A percentile compares a stretch with the other conserved stretches of the same genome.
These are phyloP conservation scores for Drosophila barbarae DNA, from an alignment of 2,888 invertebrate species.

Conservation along the genomic window DNA sequence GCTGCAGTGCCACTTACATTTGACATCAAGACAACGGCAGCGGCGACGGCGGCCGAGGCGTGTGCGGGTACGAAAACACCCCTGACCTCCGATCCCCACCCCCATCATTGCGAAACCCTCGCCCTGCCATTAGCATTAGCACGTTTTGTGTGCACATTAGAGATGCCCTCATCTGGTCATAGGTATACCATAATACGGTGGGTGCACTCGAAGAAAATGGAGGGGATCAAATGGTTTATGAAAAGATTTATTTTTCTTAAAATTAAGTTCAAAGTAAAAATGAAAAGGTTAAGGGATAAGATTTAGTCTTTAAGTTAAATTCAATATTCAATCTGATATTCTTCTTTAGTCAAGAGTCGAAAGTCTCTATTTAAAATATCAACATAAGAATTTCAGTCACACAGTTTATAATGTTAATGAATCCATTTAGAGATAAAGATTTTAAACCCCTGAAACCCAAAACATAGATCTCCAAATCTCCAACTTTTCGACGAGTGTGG, in stretches of 20 bases:
- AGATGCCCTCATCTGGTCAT: slow-evolving; percentile 46
- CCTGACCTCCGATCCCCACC: slow-evolving; percentile 17
- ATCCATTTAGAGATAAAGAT: no score
- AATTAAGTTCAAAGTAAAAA: background rate
- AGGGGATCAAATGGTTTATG: no score
- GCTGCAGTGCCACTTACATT: slow-evolving; percentile 43
- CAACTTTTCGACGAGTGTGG: background rate
- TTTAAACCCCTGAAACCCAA: background rate
- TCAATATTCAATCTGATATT: accelerated
- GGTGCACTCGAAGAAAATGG: slow-evolving; percentile 1
- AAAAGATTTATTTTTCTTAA: background rate
- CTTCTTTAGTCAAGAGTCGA: background rate
- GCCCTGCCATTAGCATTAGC: slow-evolving; percentile 41
- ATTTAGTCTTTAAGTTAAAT: background rate
- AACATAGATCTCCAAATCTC: background rate
- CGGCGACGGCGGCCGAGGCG: slow-evolving; percentile 8
- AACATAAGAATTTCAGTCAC: accelerated
- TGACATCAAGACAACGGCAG: slow-evolving; percentile 40
- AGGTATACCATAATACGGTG: slow-evolving; percentile 13
- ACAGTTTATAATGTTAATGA: no score
- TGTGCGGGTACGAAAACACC: slow-evolving; percentile 36
- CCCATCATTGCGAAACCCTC: slow-evolving; percentile 13
- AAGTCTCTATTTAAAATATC: background rate
- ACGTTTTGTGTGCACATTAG: slow-evolving; percentile 50
- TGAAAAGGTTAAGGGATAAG: background rate